phyloP scores from a whole-genome alignment of 2,888 invertebrate species.

The Nomada ruficornis region DNA sequence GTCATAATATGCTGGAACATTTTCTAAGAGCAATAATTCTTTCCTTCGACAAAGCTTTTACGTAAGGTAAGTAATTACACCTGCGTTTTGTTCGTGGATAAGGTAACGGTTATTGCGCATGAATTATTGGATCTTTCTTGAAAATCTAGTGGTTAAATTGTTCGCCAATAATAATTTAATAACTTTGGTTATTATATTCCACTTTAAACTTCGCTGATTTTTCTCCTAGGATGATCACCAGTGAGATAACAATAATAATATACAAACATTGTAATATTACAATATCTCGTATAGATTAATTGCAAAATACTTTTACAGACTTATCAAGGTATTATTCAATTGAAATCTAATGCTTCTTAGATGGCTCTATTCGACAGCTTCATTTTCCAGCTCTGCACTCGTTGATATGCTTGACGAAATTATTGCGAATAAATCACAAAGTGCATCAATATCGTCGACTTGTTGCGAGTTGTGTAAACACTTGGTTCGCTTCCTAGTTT shows the following conservation, averaged over 20 bases:
- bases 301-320: not conserved
- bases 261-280: no score
- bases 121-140: not conserved
- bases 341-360: not conserved
- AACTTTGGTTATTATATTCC: not conserved
- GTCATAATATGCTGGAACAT: slow-evolving; percentile 34
- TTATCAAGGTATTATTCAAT: not conserved
- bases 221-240: not conserved
- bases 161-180: not conserved
- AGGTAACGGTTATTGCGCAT: not conserved
- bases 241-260: no score
- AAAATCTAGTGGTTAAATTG: no score
- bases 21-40: slow-evolving; percentile 30
- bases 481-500: slow-evolving; percentile 67
- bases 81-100: slow-evolving; percentile 18
- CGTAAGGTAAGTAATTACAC: slow-evolving; percentile 26
- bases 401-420: slow-evolving; percentile 50
- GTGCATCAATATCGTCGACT: slow-evolving; percentile 31
- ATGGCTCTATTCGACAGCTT: not conserved
- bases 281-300: not conserved
- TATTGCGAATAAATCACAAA: slow-evolving; percentile 54
- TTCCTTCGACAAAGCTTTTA: slow-evolving; percentile 25
- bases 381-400: slow-evolving; percentile 25
- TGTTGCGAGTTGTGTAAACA: slow-evolving; percentile 26
- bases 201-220: not conserved